These are phyloP conservation scores for Anagrus nilaparvatae DNA, from an alignment of 1,140 invertebrate species.

Conservation along the genomic window DNA sequence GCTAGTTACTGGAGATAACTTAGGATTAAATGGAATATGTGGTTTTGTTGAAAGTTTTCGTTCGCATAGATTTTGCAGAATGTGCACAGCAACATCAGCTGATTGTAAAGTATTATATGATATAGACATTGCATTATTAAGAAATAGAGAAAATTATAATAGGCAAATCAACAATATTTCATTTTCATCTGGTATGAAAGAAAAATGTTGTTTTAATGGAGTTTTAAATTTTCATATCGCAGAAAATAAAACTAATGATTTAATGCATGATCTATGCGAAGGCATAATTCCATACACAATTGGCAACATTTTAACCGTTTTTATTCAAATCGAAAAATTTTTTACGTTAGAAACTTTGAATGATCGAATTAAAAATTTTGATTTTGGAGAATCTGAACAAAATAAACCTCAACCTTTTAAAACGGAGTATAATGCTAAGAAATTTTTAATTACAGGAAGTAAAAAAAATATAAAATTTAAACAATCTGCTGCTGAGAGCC, in stretches of 20 bases:
- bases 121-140: conserved; percentile 6
- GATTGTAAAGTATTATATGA: conserved; percentile 10
- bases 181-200: neutral
- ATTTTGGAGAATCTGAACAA: neutral
- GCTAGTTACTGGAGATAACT: conserved; percentile 19
- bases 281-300: neutral
- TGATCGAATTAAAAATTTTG: neutral
- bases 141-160: neutral
- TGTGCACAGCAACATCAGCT: conserved; percentile 12
- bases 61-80: conserved; percentile 14
- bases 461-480: neutral
- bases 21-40: conserved; percentile 16
- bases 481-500: conserved; percentile 11
- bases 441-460: neutral
- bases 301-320: neutral
- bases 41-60: conserved; percentile 16
- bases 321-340: neutral
- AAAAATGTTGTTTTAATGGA: neutral
- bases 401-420: conserved; percentile 4
- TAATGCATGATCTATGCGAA: neutral
- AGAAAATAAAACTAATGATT: neutral
- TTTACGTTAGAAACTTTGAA: neutral
- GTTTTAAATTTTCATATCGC: neutral
- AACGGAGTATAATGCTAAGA: too few relatives aligned
- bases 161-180: neutral